A percentile compares a stretch with the other conserved stretches of the same genome.
Conservation (phyloP, 2,888 invertebrate genomes). For the Atrina japonica region DNA sequence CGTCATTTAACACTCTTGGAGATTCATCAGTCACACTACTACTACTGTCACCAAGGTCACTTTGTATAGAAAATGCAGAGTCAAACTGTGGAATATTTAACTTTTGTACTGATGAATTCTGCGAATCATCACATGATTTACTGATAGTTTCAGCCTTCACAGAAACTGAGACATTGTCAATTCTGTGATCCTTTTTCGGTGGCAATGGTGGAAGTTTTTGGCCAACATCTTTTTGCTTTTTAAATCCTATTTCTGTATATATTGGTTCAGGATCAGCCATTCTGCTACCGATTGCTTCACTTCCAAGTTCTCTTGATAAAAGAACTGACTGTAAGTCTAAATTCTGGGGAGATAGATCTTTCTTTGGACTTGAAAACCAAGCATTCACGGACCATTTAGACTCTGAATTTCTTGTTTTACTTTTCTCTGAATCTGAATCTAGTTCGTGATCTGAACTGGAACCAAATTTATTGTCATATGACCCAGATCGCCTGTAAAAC, state of each 20-base stretch:
- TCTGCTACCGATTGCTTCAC: slow-evolving; percentile 63
- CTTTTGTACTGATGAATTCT: slow-evolving; percentile 44
- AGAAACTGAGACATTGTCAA: slow-evolving; percentile 16
- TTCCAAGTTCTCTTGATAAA: slow-evolving; percentile 64
- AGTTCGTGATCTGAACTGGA: slow-evolving; percentile 9
- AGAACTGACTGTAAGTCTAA: slow-evolving; percentile 58
- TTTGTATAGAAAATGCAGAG: slow-evolving; percentile 69
- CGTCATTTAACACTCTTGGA: slow-evolving; percentile 34
- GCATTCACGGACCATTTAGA: slow-evolving; percentile 34
- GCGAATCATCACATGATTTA: slow-evolving; percentile 28
- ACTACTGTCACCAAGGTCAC: slow-evolving; percentile 51
- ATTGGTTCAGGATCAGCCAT: slow-evolving; percentile 58
- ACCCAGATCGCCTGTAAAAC: slow-evolving; percentile 48
- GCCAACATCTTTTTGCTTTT: slow-evolving; percentile 22
- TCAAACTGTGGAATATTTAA: slow-evolving; percentile 64
- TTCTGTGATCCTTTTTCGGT: background rate
- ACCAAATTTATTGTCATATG: slow-evolving; percentile 36
- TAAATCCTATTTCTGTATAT: slow-evolving; percentile 46
- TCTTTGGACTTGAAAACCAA: slow-evolving; percentile 32
- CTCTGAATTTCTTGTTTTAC: slow-evolving; percentile 31
- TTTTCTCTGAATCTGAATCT: slow-evolving; percentile 29
- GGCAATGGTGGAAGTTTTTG: slow-evolving; percentile 35
- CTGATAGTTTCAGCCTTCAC: slow-evolving; percentile 12
- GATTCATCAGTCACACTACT: slow-evolving; percentile 53
- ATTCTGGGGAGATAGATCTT: slow-evolving; percentile 33